A percentile compares a stretch with the other conserved stretches of the same genome.
These are phyloP conservation scores for Chymomyza procnemis DNA, from an alignment of 2,888 invertebrate genomes.

Conservation along the genomic window DNA sequence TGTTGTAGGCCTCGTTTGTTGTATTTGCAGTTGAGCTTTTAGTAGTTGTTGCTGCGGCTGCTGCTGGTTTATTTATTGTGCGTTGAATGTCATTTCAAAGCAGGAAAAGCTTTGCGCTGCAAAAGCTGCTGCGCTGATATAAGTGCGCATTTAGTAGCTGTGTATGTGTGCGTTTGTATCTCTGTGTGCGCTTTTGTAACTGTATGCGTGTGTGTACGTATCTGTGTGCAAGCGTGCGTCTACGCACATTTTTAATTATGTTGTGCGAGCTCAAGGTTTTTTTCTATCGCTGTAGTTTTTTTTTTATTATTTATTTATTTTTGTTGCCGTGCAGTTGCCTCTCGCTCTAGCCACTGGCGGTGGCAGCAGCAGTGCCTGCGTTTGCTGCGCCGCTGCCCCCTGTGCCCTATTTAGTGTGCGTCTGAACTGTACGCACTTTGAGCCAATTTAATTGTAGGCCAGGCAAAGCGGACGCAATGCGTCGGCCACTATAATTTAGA, in stretches of 20 bases:
- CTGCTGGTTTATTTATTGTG: slow-evolving; percentile 53
- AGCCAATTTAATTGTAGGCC: slow-evolving; percentile 70
- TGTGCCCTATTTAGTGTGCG: neutral
- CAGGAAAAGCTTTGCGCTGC: slow-evolving; percentile 62
- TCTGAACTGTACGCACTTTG: slow-evolving; percentile 43
- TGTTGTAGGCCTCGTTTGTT: slow-evolving; percentile 44
- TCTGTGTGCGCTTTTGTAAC: slow-evolving; percentile 7
- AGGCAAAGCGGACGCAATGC: slow-evolving; percentile 13
- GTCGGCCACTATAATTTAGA: slow-evolving; percentile 43
- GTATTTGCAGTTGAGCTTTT: slow-evolving; percentile 67
- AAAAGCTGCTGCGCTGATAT: slow-evolving; percentile 29
- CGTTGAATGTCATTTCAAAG: slow-evolving; percentile 69
- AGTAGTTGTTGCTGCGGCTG: slow-evolving; percentile 11
- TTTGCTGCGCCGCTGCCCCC: slow-evolving; percentile 24
- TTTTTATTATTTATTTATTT: slow-evolving; percentile 27
- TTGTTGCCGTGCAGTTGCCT: slow-evolving; percentile 65
- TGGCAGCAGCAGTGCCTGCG: no score
- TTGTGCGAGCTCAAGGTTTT: slow-evolving; percentile 72
- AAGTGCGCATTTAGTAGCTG: neutral
- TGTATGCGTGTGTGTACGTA: slow-evolving; percentile 1
- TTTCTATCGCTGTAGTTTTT: slow-evolving; percentile 37
- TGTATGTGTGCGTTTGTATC: slow-evolving; percentile 8
- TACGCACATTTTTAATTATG: slow-evolving; percentile 74
- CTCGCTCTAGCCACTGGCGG: slow-evolving; percentile 35
- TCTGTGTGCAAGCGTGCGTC: slow-evolving; percentile 43